These are phyloP conservation scores for Meriones psammophilus DNA, from an alignment of 2,797 vertebrate species.

Conservation along the genomic window DNA sequence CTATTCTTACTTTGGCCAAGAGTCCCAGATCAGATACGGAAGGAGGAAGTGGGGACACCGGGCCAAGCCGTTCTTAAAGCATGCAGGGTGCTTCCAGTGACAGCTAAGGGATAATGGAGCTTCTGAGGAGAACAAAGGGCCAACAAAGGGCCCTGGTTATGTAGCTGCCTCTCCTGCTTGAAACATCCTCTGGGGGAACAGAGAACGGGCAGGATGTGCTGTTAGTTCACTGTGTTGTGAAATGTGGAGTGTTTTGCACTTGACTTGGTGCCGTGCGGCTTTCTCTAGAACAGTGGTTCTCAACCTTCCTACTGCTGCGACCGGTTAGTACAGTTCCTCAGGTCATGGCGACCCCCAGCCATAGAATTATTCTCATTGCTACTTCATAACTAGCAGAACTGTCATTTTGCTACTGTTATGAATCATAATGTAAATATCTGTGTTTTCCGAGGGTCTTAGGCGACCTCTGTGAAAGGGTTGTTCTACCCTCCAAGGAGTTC, in stretches of 20 bases:
- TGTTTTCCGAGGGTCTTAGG: neutral
- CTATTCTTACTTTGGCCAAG: neutral
- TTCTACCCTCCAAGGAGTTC: neutral
- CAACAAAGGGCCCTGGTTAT: rapidly evolving
- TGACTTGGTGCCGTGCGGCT: neutral
- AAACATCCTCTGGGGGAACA: neutral
- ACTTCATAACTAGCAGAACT: neutral
- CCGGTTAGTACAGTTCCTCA: neutral
- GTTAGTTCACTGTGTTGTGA: neutral
- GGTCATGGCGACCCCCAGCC: neutral
- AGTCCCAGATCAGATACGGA: neutral
- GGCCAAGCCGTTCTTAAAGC: neutral
- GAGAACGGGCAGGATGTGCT: neutral
- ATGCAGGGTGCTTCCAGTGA: neutral
- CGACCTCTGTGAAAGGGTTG: neutral
- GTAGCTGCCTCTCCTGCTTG: neutral
- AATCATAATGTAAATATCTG: neutral
- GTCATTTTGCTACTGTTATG: neutral
- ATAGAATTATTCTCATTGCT: neutral
- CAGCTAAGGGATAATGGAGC: neutral
- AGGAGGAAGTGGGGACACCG: neutral
- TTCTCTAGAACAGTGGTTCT: neutral
- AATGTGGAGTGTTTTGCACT: neutral
- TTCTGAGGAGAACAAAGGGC: neutral
- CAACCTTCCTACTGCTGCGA: neutral